These are phyloP conservation scores for Tetragonisca angustula DNA, from an alignment of 2,888 invertebrate species.

Conservation along the genomic window DNA sequence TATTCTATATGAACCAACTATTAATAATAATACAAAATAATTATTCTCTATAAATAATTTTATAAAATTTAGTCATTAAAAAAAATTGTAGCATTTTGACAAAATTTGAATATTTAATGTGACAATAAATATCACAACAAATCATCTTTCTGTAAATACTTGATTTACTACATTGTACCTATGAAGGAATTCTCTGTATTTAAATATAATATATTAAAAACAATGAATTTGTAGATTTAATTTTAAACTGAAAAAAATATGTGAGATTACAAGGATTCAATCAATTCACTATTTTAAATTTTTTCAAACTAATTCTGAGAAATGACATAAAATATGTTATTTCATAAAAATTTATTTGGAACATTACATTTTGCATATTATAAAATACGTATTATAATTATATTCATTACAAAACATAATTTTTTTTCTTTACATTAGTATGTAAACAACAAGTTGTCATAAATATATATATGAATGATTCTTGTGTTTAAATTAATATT, in stretches of 20 bases:
- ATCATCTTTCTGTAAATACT: too few relatives aligned
- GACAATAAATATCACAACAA: too few relatives aligned
- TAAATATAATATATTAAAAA: neutral
- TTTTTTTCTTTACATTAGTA: neutral
- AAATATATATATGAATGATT: neutral
- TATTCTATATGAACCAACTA: neutral
- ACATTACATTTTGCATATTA: neutral
- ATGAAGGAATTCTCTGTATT: neutral
- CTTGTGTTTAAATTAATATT: neutral
- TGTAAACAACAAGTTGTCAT: neutral
- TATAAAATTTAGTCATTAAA: neutral
- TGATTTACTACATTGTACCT: neutral
- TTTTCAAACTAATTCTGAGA: neutral
- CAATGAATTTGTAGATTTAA: neutral
- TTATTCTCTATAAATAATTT: neutral
- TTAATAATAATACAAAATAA: neutral
- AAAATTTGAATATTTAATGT: neutral
- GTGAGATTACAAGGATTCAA: neutral
- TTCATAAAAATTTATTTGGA: neutral
- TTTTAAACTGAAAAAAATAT: neutral
- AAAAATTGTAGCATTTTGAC: neutral
- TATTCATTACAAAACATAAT: neutral
- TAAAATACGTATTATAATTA: neutral
- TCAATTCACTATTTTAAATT: neutral
- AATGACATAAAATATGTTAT: neutral